A percentile compares a stretch with the other conserved stretches of the same genome.
These are phyloP conservation scores for Eurypyga helias DNA, from an alignment of 2,113 vertebrate genomes.

Conservation along the genomic window DNA sequence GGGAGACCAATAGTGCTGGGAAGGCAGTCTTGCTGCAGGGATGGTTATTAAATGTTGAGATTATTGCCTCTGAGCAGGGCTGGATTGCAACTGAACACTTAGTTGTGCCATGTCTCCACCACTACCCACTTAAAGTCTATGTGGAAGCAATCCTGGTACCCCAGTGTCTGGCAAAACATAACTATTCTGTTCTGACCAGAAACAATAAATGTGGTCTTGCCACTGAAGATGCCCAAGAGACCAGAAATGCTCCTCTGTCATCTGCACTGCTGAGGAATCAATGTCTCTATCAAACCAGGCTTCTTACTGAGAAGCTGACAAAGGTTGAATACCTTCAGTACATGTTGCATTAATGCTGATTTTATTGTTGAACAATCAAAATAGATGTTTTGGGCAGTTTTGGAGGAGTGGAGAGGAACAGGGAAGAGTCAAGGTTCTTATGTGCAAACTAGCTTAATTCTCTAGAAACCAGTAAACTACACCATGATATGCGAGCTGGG, in stretches of 20 bases:
- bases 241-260: not conserved
- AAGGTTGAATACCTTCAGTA: not conserved
- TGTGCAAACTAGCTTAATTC: not conserved
- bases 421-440: not conserved
- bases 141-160: not conserved
- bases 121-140: fast-evolving
- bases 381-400: not conserved
- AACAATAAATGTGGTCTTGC: not conserved
- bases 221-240: not conserved
- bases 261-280: not conserved
- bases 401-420: not conserved
- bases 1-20: not conserved
- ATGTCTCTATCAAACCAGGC: not conserved
- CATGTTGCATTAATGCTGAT: not conserved
- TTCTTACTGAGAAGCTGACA: not conserved
- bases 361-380: not conserved
- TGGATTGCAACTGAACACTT: not conserved
- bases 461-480: not conserved
- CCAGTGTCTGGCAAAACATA: not conserved
- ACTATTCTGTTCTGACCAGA: not conserved
- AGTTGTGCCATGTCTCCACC: not conserved
- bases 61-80: not conserved
- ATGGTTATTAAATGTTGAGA: not conserved
- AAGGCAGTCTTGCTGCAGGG: not conserved
- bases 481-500: not conserved